Evolutionary conservation across 2,113 vertebrate genomes (phyloP).

Genomic region (Pseudopipra pipra): DNA sequence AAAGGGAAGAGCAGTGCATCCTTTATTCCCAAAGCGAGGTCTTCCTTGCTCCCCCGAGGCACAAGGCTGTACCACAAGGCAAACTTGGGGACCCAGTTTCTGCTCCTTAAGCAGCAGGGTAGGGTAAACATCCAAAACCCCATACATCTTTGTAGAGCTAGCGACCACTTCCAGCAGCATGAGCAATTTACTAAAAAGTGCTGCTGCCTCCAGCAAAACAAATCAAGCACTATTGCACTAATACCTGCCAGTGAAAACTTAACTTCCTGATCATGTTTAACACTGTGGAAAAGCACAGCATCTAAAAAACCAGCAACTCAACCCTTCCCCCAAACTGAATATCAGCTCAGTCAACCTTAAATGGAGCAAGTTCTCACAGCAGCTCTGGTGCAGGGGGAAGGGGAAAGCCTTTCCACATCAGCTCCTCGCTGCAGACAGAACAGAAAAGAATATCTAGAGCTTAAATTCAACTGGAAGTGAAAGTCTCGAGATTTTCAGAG

Average conservation of each 20-base stretch:
- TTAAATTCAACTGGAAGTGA: neutral
- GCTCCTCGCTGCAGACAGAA: neutral
- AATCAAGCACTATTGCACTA: neutral
- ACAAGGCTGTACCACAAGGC: rapidly evolving
- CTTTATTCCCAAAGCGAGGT: neutral
- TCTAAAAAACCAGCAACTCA: neutral
- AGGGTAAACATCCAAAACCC: neutral
- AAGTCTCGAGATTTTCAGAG: neutral
- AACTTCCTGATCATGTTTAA: neutral
- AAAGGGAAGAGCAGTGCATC: rapidly evolving
- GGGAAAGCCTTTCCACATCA: neutral
- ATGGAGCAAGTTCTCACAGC: neutral
- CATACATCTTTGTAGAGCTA: neutral
- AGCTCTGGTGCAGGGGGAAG: neutral
- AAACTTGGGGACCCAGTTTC: neutral
- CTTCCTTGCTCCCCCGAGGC: neutral
- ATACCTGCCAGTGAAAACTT: neutral
- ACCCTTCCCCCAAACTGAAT: neutral
- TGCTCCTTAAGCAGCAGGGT: neutral
- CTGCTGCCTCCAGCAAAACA: neutral
- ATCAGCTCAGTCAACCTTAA: neutral
- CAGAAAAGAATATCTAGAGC: neutral
- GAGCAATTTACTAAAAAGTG: neutral
- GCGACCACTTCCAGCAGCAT: neutral
- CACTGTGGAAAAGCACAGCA: neutral